Conservation (phyloP, 2,113 vertebrate genomes). For the Tetrax tetrax region DNA sequence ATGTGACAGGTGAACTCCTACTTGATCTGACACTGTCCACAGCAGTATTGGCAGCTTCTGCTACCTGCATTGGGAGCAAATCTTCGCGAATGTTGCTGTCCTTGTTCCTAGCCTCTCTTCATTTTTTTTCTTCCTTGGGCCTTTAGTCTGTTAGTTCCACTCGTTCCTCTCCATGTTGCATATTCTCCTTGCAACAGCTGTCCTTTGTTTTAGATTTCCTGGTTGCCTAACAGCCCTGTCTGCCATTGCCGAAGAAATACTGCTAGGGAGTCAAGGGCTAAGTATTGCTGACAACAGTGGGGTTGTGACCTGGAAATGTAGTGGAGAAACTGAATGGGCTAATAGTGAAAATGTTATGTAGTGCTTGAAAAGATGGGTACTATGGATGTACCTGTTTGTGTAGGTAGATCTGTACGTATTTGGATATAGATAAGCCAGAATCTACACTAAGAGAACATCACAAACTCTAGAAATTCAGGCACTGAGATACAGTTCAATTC, state of each 20-base stretch:
- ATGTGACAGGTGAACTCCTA: neutral
- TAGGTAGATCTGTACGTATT: neutral
- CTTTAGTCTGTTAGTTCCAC: neutral
- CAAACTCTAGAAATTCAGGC: neutral
- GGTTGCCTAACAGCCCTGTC: neutral
- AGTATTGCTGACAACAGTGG: neutral
- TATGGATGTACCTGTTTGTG: neutral
- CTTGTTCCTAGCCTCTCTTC: neutral
- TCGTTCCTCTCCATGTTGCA: neutral
- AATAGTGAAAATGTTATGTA: neutral
- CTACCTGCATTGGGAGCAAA: neutral
- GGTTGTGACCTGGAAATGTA: constrained; percentile 35
- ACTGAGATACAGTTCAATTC: neutral
- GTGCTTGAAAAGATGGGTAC: neutral
- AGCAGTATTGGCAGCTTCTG: neutral
- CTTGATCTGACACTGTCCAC: neutral
- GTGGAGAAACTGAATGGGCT: neutral
- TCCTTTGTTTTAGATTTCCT: constrained; percentile 29
- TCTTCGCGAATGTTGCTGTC: neutral
- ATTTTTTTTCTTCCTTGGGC: neutral
- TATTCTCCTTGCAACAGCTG: neutral
- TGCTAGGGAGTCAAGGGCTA: constrained; percentile 11
- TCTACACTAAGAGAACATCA: neutral
- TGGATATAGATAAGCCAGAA: neutral
- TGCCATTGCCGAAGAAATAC: constrained; percentile 2